A percentile compares a stretch with the other conserved stretches of the same genome.
Conservation (phyloP, 2,888 invertebrate species). For the Tinea trinotella region DNA sequence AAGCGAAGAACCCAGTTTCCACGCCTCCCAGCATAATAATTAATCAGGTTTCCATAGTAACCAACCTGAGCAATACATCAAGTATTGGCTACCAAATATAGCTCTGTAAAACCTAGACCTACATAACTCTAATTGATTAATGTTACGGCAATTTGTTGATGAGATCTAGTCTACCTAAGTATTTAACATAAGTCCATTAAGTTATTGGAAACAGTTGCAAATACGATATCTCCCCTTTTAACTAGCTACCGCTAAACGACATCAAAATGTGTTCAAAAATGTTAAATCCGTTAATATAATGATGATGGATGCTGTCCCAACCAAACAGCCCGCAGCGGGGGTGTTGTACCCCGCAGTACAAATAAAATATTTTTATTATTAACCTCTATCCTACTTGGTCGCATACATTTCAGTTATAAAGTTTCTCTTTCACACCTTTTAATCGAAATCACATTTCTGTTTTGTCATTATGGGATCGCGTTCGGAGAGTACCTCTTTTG, state of each 20-base stretch:
- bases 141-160: not conserved
- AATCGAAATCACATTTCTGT: constrained; percentile 73
- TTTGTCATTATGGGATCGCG: constrained; percentile 71
- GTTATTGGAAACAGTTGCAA: not conserved
- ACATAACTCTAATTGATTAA: constrained; percentile 27
- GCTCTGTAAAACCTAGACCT: constrained; percentile 35
- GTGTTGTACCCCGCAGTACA: constrained; percentile 71
- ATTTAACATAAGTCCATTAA: not conserved
- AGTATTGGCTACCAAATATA: constrained; percentile 4
- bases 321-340: constrained; percentile 71
- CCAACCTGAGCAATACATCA: not conserved
- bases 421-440: constrained; percentile 53
- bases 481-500: constrained; percentile 67
- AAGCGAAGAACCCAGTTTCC: constrained; percentile 35
- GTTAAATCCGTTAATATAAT: constrained; percentile 73
- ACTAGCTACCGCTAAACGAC: constrained; percentile 43
- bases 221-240: not conserved
- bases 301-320: constrained; percentile 67
- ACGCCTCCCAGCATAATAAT: constrained; percentile 28
- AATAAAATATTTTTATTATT: constrained; percentile 72
- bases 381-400: constrained; percentile 53
- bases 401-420: constrained; percentile 34
- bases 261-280: constrained; percentile 67
- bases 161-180: not conserved
- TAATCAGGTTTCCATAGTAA: constrained; percentile 2